A percentile compares a stretch with the other conserved stretches of the same genome.
Conservation (phyloP, 2,797 vertebrate species). For the Manis javanica region DNA sequence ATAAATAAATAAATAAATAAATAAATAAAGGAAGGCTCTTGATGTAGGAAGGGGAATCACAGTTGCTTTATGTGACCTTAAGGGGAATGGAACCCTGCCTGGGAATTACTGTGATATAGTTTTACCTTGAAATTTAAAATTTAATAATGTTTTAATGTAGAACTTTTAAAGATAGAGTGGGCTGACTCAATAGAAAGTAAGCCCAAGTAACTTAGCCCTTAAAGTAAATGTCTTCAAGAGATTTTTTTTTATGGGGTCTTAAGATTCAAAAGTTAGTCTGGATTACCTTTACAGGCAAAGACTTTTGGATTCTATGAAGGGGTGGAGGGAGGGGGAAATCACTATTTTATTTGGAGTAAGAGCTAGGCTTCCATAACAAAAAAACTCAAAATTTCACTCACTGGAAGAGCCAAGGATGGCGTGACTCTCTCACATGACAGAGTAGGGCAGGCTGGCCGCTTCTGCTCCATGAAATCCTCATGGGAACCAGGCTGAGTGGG, state of each 20-base stretch:
- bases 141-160: neutral
- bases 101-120: neutral
- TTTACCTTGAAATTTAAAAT: neutral
- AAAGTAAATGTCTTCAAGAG: neutral
- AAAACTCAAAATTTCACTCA: neutral
- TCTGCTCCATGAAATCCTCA: neutral
- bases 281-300: neutral
- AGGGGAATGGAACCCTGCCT: neutral
- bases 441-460: neutral
- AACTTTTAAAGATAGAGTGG: neutral
- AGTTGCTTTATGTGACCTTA: neutral
- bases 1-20: too few relatives aligned
- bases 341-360: neutral
- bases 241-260: neutral
- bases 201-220: too few relatives aligned
- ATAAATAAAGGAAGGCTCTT: neutral
- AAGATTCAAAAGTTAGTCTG: neutral
- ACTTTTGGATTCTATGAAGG: neutral
- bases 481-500: neutral
- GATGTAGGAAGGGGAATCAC: neutral
- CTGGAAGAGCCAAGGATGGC: neutral
- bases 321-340: neutral
- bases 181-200: neutral
- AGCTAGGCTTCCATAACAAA: neutral
- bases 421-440: neutral